Conservation (phyloP, 1,140 invertebrate genomes). For the Bombus consobrinus region DNA sequence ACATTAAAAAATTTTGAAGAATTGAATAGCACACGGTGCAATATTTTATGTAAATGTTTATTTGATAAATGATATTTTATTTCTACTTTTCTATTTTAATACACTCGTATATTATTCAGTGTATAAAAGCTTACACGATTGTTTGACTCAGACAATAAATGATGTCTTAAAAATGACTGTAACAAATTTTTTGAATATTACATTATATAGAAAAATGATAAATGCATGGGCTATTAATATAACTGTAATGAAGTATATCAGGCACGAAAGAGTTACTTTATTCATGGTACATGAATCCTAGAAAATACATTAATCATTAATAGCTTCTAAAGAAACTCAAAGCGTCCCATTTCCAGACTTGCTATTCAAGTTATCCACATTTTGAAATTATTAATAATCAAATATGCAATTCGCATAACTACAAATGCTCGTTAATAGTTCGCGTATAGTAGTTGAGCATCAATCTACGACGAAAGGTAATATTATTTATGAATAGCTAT, state of each 20-base stretch:
- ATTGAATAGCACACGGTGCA: too few species aligned
- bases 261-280: background rate
- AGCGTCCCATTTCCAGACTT: background rate
- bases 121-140: too few species aligned
- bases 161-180: too few species aligned
- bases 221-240: too few species aligned
- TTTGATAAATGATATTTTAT: background rate
- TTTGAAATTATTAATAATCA: background rate
- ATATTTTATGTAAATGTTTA: too few species aligned
- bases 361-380: background rate
- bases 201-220: too few species aligned
- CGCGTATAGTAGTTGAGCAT: background rate
- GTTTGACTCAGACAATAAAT: too few species aligned
- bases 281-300: background rate
- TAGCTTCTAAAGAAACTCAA: background rate
- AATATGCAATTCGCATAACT: background rate
- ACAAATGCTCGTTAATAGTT: background rate
- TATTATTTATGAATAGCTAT: slow-evolving; percentile 9
- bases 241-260: background rate
- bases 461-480: background rate
- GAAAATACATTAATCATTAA: too few species aligned
- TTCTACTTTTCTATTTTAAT: background rate
- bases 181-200: too few species aligned
- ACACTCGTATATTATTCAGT: too few species aligned
- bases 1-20: too few species aligned